These are phyloP conservation scores for Echinometra lucunter DNA, from an alignment of 53 echinoderm and acorn worm species.

Conservation along the genomic window DNA sequence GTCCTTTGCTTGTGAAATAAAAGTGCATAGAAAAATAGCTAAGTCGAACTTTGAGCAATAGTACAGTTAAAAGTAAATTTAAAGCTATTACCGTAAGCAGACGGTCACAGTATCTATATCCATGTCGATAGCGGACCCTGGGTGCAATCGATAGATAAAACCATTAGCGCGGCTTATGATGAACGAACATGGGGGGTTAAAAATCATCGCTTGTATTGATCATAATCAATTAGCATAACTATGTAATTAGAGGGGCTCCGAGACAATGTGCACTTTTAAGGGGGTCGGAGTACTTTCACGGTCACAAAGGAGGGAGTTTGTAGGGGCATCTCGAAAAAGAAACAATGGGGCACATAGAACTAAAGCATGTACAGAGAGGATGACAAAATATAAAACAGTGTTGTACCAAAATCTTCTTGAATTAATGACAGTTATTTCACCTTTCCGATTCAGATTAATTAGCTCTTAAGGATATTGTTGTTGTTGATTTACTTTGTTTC, in stretches of 20 bases:
- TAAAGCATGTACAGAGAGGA: not conserved
- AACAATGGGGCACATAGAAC: not conserved
- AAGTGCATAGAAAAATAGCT: not conserved
- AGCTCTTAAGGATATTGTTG: not conserved
- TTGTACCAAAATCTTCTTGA: no score
- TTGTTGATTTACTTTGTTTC: no score
- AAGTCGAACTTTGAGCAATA: not conserved
- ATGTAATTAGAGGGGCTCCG: slow-evolving; percentile 43
- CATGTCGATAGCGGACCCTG: slow-evolving; percentile 28
- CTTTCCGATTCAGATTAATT: not conserved
- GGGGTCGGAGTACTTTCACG: slow-evolving; percentile 49
- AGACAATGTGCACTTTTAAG: slow-evolving; percentile 52
- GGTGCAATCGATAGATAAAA: slow-evolving; percentile 47
- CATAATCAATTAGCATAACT: slow-evolving; percentile 60
- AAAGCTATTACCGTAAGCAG: slow-evolving; percentile 22
- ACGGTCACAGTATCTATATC: slow-evolving; percentile 56
- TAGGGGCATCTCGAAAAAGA: not conserved
- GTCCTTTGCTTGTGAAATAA: not conserved
- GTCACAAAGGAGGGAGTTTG: not conserved
- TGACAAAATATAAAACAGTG: no score
- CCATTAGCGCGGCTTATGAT: slow-evolving; percentile 57
- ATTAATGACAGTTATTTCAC: not conserved
- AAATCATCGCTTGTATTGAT: slow-evolving; percentile 16
- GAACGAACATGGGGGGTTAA: slow-evolving; percentile 36
- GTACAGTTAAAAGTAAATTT: slow-evolving; percentile 6